phyloP scores from a whole-genome alignment of 2,888 invertebrate species.

The Drosophila anomelani region DNA sequence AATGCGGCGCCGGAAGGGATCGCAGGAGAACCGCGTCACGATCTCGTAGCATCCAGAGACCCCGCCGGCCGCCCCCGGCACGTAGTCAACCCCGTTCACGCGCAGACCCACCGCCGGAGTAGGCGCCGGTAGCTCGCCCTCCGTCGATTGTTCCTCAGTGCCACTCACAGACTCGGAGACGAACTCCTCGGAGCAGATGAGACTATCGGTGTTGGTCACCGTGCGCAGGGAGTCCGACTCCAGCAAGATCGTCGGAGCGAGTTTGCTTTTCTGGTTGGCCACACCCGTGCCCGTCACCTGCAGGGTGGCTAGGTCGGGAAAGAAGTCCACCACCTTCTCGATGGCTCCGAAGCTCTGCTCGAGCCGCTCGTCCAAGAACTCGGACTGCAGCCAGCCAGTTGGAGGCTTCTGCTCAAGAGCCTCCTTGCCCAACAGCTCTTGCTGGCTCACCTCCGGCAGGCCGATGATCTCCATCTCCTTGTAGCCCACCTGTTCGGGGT shows the following conservation, averaged over 20 bases:
- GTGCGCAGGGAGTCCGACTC: constrained; percentile 37
- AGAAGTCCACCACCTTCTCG: constrained; percentile 70
- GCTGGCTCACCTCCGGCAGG: constrained; percentile 57
- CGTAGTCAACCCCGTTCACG: constrained; percentile 68
- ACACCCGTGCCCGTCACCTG: constrained; percentile 65
- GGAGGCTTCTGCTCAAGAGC: constrained; percentile 32
- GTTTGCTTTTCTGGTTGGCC: constrained; percentile 3
- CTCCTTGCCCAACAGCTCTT: constrained; percentile 67
- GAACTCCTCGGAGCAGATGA: constrained; percentile 37
- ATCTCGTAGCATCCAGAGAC: constrained; percentile 57
- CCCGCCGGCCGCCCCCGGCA: constrained; percentile 31
- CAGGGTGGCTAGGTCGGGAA: constrained; percentile 72
- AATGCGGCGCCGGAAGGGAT: constrained; percentile 61
- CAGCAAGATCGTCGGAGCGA: constrained; percentile 32
- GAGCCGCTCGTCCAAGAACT: constrained; percentile 62
- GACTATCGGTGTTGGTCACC: constrained; percentile 60
- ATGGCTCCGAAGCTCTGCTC: constrained; percentile 61
- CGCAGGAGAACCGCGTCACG: constrained; percentile 59
- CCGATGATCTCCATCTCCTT: constrained; percentile 72
- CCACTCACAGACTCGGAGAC: not conserved
- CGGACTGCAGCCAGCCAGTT: constrained; percentile 69
- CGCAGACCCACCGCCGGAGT: constrained; percentile 61
- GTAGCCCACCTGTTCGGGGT: constrained; percentile 53
- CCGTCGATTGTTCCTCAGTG: not conserved
- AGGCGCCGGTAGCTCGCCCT: not conserved